Evolutionary conservation across 1,140 invertebrate genomes (phyloP), one percentile per base, ranked within the genome.

Genomic region (Neodiprion fabricii): DNA sequence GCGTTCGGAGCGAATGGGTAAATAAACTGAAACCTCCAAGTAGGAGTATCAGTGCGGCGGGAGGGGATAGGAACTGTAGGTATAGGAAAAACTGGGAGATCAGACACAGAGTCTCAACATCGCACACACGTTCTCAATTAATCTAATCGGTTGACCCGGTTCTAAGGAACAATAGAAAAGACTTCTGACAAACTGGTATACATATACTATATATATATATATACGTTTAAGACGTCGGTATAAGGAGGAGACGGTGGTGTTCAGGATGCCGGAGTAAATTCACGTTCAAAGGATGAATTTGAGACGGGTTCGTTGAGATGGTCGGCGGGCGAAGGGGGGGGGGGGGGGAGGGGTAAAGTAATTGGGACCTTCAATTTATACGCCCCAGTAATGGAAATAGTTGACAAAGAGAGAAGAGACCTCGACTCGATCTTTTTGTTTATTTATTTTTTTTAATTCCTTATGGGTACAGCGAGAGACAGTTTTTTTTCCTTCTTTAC

Each of bases 301-400:
- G 53, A 61, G 53, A 4, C 53, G 11, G 53, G 28, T 7, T 14
- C n/a, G 53, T 61, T 0, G 53, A 61, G 11, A 9, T 61, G 53
- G n/a, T 40, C 53, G 53, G 9, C 3, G n/a, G 53, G 9, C 53
- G 53, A 17, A 61, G 53, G n/a, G 5, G 0, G 5, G 11, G 53
- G 53, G n/a, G 53, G 4, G 53, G 10, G 1, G n/a, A 1, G 53
- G 11, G 53, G 53, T 9, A 61, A 61, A 61, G 53, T 61, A 61
- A 61, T 61, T 61, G 53, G 53, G 53, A 61, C 53, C 53, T 61
- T 61, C 53, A 61, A 61, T 61, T 61, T 61, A 61, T 61, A 61
- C 53, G 53, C 11, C 53, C 53, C 11, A 61, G 53, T 61, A 61
- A 61, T 61, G 53, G 53, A 61, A 61, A 61, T 61, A 61, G 53